Evolutionary conservation across 2,797 vertebrate species (phyloP).

Genomic region (Orientallactaga sibirica): DNA sequence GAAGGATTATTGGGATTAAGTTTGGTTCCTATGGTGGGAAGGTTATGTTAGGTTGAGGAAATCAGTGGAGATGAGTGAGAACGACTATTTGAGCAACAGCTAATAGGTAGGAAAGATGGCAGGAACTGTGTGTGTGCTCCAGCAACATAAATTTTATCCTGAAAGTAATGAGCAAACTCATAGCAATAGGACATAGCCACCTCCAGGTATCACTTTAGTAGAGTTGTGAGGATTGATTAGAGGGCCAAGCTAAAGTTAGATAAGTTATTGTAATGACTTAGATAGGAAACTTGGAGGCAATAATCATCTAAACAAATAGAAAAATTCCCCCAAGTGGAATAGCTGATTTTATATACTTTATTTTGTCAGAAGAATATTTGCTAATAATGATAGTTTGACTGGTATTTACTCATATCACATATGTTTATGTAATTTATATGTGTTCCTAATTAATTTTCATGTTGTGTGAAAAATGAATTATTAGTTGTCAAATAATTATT

Average conservation of each 20-base stretch:
- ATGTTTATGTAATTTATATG: neutral
- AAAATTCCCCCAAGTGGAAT: neutral
- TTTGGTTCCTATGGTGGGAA: neutral
- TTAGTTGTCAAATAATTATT: neutral
- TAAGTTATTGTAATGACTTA: neutral
- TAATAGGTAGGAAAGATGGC: neutral
- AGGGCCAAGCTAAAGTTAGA: neutral
- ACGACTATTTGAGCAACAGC: neutral
- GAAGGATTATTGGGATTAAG: neutral
- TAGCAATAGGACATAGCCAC: neutral
- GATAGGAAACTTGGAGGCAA: neutral
- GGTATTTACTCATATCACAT: neutral
- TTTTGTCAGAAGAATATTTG: neutral
- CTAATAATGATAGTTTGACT: neutral
- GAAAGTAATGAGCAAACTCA: neutral
- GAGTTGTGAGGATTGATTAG: neutral
- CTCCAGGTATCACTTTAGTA: neutral
- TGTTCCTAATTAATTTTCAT: neutral
- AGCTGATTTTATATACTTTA: neutral
- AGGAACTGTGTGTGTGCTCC: neutral
- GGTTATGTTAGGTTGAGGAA: neutral
- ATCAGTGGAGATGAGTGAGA: neutral
- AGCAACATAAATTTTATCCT: slow-evolving; percentile 10
- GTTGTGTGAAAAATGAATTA: slow-evolving; percentile 22
- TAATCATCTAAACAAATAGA: neutral